phyloP scores from a whole-genome alignment of 2,888 invertebrate species.

The Tuta absoluta region DNA sequence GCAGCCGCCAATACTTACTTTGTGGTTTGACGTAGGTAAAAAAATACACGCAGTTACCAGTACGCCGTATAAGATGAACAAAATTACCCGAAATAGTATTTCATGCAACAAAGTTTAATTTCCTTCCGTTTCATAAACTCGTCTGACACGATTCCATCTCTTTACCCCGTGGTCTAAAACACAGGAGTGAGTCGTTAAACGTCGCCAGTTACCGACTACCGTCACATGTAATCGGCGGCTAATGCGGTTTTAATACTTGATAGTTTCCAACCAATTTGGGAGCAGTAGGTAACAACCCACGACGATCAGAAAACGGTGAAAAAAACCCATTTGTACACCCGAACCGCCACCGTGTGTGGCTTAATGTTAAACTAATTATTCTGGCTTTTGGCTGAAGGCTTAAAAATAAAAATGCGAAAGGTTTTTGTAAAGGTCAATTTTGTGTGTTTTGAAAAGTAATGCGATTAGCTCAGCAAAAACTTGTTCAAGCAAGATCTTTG shows the following conservation, averaged over 20 bases:
- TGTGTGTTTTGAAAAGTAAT: constrained; percentile 25
- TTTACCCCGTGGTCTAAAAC: constrained; percentile 2
- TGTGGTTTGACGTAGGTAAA: too few species aligned
- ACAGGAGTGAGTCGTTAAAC: constrained; percentile 49
- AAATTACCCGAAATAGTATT: too few species aligned
- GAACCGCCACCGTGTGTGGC: constrained; percentile 59
- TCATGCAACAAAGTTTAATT: too few species aligned
- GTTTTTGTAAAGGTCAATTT: constrained; percentile 27
- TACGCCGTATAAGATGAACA: too few species aligned
- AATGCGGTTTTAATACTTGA: constrained; percentile 74
- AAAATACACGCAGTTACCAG: too few species aligned
- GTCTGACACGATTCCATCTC: constrained; percentile 37
- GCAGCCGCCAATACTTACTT: too few species aligned
- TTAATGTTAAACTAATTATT: constrained; percentile 71
- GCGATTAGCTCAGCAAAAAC: constrained; percentile 15
- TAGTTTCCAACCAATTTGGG: constrained; percentile 62
- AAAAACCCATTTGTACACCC: constrained; percentile 61
- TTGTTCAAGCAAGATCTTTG: not conserved
- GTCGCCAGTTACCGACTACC: constrained; percentile 51
- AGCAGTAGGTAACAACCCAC: constrained; percentile 44
- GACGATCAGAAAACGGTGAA: constrained; percentile 39
- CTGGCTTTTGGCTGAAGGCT: constrained; percentile 41
- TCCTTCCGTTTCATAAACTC: not conserved
- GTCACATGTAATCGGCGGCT: constrained; percentile 46
- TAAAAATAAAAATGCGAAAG: constrained; percentile 35